Conservation (phyloP, 2,797 vertebrate species). For the Leptodactylus fallax region DNA sequence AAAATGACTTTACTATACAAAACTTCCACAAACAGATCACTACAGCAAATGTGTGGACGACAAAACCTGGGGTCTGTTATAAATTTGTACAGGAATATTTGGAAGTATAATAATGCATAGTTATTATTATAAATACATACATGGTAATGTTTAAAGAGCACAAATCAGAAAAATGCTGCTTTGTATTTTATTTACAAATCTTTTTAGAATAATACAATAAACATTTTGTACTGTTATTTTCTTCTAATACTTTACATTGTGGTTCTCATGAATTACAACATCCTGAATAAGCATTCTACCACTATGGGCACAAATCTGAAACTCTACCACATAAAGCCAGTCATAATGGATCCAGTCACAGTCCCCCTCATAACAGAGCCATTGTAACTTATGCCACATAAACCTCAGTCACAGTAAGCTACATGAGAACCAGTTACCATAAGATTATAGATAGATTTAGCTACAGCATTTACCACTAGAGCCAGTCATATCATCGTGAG, state of each 20-base stretch:
- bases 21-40: neutral
- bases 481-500: no score
- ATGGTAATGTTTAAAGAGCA: neutral
- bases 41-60: neutral
- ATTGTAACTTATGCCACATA: no score
- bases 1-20: neutral
- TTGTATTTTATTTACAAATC: no score
- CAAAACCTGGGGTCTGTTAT: neutral
- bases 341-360: no score
- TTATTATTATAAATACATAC: neutral
- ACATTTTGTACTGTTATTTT: neutral
- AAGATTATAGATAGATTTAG: no score
- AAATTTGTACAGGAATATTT: neutral
- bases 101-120: neutral
- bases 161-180: neutral
- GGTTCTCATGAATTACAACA: neutral
- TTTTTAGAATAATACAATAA: neutral
- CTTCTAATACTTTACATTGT: neutral
- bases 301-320: no score
- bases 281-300: no score
- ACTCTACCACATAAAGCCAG: no score
- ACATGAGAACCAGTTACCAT: no score
- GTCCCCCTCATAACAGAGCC: no score
- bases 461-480: no score
- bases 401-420: no score